A percentile compares a stretch with the other conserved stretches of the same genome.
phyloP scores from a whole-genome alignment of 2,888 invertebrate genomes.

The Autographa pulchrina region DNA sequence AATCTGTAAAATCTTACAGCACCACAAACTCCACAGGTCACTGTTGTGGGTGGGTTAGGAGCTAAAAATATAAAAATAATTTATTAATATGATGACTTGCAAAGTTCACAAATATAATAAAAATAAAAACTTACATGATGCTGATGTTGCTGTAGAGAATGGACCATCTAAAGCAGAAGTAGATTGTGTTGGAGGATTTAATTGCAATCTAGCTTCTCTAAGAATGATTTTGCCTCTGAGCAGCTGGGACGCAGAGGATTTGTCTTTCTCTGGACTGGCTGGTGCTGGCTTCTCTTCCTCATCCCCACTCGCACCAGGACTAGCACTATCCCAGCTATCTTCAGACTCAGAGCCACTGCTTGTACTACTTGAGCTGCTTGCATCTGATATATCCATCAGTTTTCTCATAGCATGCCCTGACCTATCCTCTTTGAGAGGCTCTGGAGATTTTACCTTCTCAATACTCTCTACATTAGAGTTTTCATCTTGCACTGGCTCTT shows the following conservation, averaged over 20 bases:
- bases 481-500: slow-evolving; percentile 82
- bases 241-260: slow-evolving; percentile 84
- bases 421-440: slow-evolving; percentile 80
- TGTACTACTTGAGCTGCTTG: slow-evolving; percentile 83
- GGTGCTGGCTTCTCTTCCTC: slow-evolving; percentile 80
- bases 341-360: slow-evolving; percentile 85
- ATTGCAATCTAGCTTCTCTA: slow-evolving; percentile 91
- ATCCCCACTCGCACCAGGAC: slow-evolving; percentile 78
- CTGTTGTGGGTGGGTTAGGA: slow-evolving; percentile 90
- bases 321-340: slow-evolving; percentile 85
- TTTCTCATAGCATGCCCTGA: slow-evolving; percentile 85
- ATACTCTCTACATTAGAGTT: slow-evolving; percentile 78
- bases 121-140: slow-evolving; percentile 78
- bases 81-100: slow-evolving; percentile 22
- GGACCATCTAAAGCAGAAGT: slow-evolving; percentile 90
- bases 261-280: slow-evolving; percentile 85
- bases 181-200: slow-evolving; percentile 84
- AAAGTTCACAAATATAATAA: slow-evolving; percentile 5
- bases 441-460: slow-evolving; percentile 76
- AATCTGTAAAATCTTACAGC: slow-evolving; percentile 93
- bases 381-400: slow-evolving; percentile 86
- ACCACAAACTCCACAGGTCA: slow-evolving; percentile 94
- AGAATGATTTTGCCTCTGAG: slow-evolving; percentile 92
- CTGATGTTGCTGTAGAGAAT: slow-evolving; percentile 88
- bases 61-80: slow-evolving; percentile 73